Base-by-base conservation (phyloP, 1,140 invertebrate genomes). In the Drosophila littoralis region DNA sequence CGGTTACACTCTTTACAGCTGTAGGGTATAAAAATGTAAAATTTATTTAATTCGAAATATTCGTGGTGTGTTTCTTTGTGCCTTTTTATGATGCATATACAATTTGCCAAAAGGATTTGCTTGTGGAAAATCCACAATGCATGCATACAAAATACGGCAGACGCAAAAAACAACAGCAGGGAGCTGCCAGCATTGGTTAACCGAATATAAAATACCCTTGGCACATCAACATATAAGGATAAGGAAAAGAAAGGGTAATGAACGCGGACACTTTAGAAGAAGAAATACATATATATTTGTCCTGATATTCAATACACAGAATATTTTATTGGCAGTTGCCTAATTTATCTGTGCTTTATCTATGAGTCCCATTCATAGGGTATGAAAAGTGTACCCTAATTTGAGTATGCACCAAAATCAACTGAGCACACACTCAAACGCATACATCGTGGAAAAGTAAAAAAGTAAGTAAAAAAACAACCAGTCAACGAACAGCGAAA, bases 71-170 rank as follows among this genome's bases (percentile, higher is more conserved):
- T 61, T 79, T 71, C 50, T 68, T 54, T 64, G 40, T 35, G 60
- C 7, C 50, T 67, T 67, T 75, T 64, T 66, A 78, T 80, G 74
- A 75, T 80, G 77, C 77, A 84, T 80, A 85, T 78, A 81, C 70
- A 85, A 85, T 75, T 81, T 81, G 77, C 67, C 69, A 85, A 85
- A 81, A 71, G 82, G 78, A 85, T 84, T 84, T 84, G 64, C 69
- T 65, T 63, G 72, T 36, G 55, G 69, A 81, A 81, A 77, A 84
- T 81, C 28, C 69, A 66, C 81, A 73, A 58, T 81, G 51, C 77
- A 73, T 77, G 66, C 58, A 74, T 66, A 71, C 68, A 59, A 54
- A 58, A 59, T 66, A 63, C 69, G 38, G 55, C 52, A 48, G 42
- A 65, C 40, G 48, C 40, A 48, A 33, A 65, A 28, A 46, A 42